Evolutionary conservation across 2,888 invertebrate genomes (phyloP).

Genomic region (Gymnosoma rotundatum): DNA sequence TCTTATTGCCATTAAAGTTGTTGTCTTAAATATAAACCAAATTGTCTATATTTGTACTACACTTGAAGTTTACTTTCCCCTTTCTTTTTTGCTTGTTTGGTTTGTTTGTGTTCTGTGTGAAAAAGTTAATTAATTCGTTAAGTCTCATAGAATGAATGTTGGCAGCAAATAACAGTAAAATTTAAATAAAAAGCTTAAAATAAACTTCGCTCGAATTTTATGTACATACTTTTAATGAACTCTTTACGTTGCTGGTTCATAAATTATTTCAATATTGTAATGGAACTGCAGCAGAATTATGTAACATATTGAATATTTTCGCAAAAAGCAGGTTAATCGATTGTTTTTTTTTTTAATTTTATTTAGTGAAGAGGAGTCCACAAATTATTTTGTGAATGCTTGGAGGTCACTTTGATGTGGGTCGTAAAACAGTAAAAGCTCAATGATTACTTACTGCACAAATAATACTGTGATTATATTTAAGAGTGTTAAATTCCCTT

Average conservation of each 20-base stretch:
- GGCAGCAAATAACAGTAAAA: neutral
- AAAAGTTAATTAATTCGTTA: conserved; percentile 58
- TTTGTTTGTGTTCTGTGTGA: conserved; percentile 32
- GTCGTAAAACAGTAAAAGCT: no score
- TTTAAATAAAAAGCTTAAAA: neutral
- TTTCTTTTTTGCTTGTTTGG: conserved; percentile 5
- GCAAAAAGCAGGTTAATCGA: conserved; percentile 48
- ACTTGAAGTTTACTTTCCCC: conserved; percentile 12
- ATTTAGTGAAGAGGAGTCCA: neutral
- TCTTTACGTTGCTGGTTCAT: conserved; percentile 30
- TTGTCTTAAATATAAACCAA: conserved; percentile 20
- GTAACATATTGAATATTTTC: neutral
- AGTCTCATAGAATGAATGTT: conserved; percentile 17
- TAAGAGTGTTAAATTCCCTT: no score
- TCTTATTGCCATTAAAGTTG: neutral
- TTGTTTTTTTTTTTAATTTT: conserved; percentile 24
- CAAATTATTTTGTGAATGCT: conserved; percentile 9
- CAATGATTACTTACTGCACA: no score
- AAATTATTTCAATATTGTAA: conserved; percentile 39
- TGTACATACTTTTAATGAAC: conserved; percentile 32
- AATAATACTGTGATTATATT: no score
- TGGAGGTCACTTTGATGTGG: neutral
- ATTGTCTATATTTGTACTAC: conserved; percentile 55
- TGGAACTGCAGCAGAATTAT: conserved; percentile 11
- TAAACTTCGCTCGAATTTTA: neutral